Conservation (phyloP, 2,113 vertebrate genomes). For the Glareola pratincola region DNA sequence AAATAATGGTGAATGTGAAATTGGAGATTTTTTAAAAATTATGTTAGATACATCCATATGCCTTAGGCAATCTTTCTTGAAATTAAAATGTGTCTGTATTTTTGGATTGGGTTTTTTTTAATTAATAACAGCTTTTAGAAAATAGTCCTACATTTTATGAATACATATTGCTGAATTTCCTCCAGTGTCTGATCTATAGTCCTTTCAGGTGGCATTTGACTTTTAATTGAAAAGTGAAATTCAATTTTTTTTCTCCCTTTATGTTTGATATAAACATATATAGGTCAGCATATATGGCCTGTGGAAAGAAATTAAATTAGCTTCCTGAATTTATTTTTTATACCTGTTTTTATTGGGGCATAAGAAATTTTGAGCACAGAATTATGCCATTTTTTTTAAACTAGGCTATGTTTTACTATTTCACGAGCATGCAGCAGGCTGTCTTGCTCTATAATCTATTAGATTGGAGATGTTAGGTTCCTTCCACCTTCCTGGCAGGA, state of each 20-base stretch:
- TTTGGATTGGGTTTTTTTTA: not conserved
- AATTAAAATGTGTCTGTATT: not conserved
- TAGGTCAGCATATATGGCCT: not conserved
- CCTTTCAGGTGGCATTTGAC: not conserved
- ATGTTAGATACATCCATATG: not conserved
- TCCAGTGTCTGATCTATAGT: not conserved
- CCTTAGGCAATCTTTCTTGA: not conserved
- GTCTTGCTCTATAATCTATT: not conserved
- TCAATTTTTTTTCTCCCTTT: not conserved
- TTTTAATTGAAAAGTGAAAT: not conserved
- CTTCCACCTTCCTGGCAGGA: not conserved
- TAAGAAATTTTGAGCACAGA: not conserved
- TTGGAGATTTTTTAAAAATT: not conserved
- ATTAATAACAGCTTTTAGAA: not conserved
- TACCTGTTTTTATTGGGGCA: not conserved
- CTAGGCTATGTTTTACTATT: not conserved
- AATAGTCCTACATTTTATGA: not conserved
- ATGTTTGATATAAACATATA: not conserved
- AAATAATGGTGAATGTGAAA: not conserved
- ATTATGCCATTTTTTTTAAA: not conserved
- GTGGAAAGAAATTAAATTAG: not conserved
- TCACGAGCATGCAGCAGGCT: not conserved
- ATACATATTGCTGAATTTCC: not conserved
- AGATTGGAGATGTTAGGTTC: not conserved
- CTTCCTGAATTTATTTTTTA: not conserved